Conservation (phyloP, 1,140 invertebrate genomes). For the Tetramorium parvispinum region DNA sequence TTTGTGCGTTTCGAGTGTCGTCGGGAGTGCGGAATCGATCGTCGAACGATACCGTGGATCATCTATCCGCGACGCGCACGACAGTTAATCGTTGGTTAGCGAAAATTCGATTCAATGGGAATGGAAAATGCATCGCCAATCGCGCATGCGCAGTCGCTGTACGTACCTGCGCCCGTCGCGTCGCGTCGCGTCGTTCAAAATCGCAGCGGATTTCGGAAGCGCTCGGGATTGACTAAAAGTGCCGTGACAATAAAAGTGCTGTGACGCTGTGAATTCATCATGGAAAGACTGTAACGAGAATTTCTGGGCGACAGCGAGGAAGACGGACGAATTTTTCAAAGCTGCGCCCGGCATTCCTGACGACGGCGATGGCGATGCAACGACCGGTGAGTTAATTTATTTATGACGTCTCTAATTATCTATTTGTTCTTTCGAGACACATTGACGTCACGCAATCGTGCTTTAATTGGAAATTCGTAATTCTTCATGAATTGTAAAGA, state of each 20-base stretch:
- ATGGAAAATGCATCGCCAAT: background rate
- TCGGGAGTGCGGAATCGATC: background rate
- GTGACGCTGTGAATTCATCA: background rate
- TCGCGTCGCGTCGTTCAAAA: background rate
- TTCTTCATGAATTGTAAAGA: background rate
- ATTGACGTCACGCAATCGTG: background rate
- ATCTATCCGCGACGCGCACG: background rate
- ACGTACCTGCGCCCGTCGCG: too few relatives aligned
- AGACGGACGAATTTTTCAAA: too few relatives aligned
- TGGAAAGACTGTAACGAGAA: background rate
- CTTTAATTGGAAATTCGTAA: background rate
- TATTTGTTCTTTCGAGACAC: background rate
- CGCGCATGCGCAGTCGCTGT: background rate
- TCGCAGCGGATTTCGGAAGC: background rate
- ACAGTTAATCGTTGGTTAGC: background rate
- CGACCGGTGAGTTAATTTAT: background rate
- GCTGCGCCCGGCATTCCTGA: background rate
- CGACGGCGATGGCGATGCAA: background rate
- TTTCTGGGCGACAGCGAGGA: background rate
- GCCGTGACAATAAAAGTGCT: too few relatives aligned
- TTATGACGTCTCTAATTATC: background rate
- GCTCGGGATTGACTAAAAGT: background rate
- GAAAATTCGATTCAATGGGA: background rate
- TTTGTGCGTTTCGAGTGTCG: background rate
- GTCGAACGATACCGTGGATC: too few relatives aligned